Conservation (phyloP, 37 sponge, comb jelly and placozoan species). For the Beroe forskalii region DNA sequence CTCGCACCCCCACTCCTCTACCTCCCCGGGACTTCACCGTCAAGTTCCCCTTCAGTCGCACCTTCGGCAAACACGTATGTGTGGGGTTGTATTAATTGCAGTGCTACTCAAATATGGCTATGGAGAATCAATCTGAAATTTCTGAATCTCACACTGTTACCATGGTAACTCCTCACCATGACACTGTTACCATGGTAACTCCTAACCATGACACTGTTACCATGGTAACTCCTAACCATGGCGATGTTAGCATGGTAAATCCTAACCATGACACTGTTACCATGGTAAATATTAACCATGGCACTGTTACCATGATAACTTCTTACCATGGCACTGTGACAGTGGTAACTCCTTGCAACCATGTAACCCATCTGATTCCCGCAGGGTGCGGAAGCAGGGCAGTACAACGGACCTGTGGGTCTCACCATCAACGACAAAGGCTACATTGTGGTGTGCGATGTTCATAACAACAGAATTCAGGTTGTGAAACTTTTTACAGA, state of each 20-base stretch:
- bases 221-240: too few relatives aligned
- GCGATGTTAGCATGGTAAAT: too few relatives aligned
- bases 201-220: too few relatives aligned
- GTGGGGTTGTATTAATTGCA: not conserved
- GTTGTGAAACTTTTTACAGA: too few relatives aligned
- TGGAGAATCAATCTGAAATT: too few relatives aligned
- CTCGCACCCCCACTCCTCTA: slow-evolving; percentile 45
- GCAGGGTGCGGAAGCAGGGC: slow-evolving; percentile 14
- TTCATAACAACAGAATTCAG: slow-evolving; percentile 57
- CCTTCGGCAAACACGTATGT: slow-evolving; percentile 1
- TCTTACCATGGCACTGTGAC: not conserved
- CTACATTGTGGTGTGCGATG: slow-evolving; percentile 38
- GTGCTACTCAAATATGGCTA: too few relatives aligned
- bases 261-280: too few relatives aligned
- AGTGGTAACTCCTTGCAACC: not conserved
- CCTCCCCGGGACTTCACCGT: slow-evolving; percentile 56
- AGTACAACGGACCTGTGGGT: slow-evolving; percentile 52
- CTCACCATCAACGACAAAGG: slow-evolving; percentile 19
- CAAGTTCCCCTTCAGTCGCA: slow-evolving; percentile 1
- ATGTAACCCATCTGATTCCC: not conserved
- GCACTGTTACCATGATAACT: too few relatives aligned
- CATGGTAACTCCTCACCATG: too few relatives aligned
- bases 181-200: too few relatives aligned
- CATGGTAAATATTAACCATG: too few relatives aligned
- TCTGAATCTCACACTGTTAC: too few relatives aligned